These are phyloP conservation scores for Pristionchus entomophagus DNA, from an alignment of 2,888 invertebrate species.

Conservation along the genomic window DNA sequence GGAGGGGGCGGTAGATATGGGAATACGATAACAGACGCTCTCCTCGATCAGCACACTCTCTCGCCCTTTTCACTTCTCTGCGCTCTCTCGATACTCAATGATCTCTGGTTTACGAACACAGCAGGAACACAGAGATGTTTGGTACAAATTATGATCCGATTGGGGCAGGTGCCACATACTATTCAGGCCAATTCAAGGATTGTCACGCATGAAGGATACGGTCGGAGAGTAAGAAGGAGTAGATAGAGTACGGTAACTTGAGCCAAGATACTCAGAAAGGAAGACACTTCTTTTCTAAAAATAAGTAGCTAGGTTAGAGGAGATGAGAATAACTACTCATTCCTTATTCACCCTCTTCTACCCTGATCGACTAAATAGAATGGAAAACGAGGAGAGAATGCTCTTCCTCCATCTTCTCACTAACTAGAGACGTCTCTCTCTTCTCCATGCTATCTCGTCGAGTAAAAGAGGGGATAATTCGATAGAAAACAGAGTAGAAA, in stretches of 20 bases:
- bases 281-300: neutral
- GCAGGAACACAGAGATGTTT: neutral
- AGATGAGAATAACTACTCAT: no score
- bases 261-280: neutral
- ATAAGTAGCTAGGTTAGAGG: neutral
- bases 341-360: no score
- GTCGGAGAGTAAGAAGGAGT: neutral
- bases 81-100: neutral
- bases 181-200: neutral
- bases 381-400: no score
- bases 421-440: neutral
- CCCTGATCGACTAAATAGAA: no score
- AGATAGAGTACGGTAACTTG: neutral
- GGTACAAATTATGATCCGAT: neutral
- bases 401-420: neutral
- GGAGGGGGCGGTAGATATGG: conserved; percentile 4
- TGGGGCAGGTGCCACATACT: neutral
- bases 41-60: neutral
- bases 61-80: neutral
- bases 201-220: neutral
- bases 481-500: conserved; percentile 11
- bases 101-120: neutral
- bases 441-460: neutral
- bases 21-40: neutral
- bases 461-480: neutral